These are phyloP conservation scores for Panorpa germanica DNA, from an alignment of 2,888 invertebrate genomes.

Conservation along the genomic window DNA sequence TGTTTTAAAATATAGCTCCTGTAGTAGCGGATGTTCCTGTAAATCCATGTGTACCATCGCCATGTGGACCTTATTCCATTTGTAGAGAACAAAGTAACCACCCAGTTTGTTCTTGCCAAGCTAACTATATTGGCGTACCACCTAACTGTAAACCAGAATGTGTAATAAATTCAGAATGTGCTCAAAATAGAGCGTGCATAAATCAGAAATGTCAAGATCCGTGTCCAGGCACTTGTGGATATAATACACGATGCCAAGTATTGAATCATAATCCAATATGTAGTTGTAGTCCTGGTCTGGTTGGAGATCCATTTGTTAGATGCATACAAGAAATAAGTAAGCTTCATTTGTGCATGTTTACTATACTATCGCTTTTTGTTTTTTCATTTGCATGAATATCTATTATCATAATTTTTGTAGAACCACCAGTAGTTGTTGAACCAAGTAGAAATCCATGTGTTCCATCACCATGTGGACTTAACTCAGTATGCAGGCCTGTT, in stretches of 20 bases:
- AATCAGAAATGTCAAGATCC: slow-evolving; percentile 60
- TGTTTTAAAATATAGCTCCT: slow-evolving; percentile 6
- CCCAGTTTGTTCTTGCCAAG: slow-evolving; percentile 54
- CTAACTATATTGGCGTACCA: slow-evolving; percentile 48
- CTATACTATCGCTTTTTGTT: no score
- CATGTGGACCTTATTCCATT: slow-evolving; percentile 29
- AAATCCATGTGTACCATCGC: slow-evolving; percentile 27
- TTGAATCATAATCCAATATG: slow-evolving; percentile 64
- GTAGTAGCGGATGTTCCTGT: slow-evolving; percentile 8
- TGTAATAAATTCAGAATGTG: slow-evolving; percentile 54
- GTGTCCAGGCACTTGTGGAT: slow-evolving; percentile 54
- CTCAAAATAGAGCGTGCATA: slow-evolving; percentile 48
- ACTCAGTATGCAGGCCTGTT: slow-evolving; percentile 34
- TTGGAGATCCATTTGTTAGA: slow-evolving; percentile 59
- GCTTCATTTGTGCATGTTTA: slow-evolving; percentile 15
- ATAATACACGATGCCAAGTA: slow-evolving; percentile 49
- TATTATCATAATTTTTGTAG: no score
- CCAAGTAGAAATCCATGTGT: slow-evolving; percentile 31
- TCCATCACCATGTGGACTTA: slow-evolving; percentile 45
- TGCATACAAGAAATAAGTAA: slow-evolving; percentile 30
- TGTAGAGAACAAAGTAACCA: slow-evolving; percentile 36
- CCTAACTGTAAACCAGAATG: slow-evolving; percentile 64
- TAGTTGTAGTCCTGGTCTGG: slow-evolving; percentile 42
- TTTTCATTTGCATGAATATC: neutral
- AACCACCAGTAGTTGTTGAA: slow-evolving; percentile 14